Evolutionary conservation across 1,140 invertebrate genomes (phyloP), one percentile per base, ranked within the genome.

Genomic region (Paralvinella palmiformis): DNA sequence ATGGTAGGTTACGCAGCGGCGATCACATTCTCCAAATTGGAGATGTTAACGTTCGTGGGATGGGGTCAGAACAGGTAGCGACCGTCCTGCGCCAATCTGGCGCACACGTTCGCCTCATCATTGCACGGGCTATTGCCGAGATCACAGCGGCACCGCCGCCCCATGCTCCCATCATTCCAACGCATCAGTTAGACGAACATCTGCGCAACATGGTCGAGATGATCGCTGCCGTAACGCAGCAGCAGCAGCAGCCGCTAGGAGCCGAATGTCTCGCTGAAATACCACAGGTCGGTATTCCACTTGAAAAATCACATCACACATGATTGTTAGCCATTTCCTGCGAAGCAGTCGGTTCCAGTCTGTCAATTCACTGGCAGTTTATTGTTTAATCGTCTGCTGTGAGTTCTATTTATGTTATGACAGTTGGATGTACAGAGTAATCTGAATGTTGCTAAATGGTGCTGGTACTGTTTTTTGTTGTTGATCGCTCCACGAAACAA

Each of bases 21-120:
- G 94, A 97, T 81, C 93, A 96, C 81, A 89, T 97, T 57, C 84
- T 97, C 57, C 92, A 96, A 83, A 94, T 96, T 67, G 91, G 92
- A 6, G 91, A 93, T 68, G 91, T 96, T 53, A 93, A 92, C 80
- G 85, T 96, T 61, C 86, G 91, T 50, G 76, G 93, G 3, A 91
- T 95, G 85, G 90, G 89, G 44, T 92, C 90, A 24, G 94, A 96
- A 75, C 93, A 94, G 72, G 94, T 96, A 65, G 94, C 93, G 37
- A 85, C 90, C 53, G 91, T 97, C 60, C 84, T 96, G 67, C 85
- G 94, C 32, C 91, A 94, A 82, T 87, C 90, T 65, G 92, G 92
- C 37, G 85, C 85, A 65, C 86, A 89, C 72, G 91, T 96, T 58
- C 85, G 92, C 63, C 85, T 97, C 71, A 86, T 96, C 48, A 94